These are phyloP conservation scores for Cheirogaleus medius DNA, from an alignment of 2,113 vertebrate species.

Conservation along the genomic window DNA sequence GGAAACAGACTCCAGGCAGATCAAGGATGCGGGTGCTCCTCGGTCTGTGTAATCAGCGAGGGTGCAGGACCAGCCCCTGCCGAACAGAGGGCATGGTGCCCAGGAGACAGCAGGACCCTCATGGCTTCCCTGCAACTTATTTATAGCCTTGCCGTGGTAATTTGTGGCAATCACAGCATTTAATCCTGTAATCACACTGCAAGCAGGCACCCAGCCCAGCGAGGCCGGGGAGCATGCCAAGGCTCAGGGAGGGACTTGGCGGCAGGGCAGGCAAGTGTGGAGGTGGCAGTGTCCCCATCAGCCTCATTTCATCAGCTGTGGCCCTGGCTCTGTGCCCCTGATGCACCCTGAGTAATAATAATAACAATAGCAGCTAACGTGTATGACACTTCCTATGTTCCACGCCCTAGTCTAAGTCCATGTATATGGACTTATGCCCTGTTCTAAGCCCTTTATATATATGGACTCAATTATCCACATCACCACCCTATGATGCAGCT, in stretches of 20 bases:
- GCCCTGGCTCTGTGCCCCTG: background rate
- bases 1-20: background rate
- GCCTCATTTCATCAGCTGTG: background rate
- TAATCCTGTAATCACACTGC: slow-evolving; percentile 69
- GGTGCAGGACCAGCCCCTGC: background rate
- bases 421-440: background rate
- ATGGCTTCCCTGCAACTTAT: slow-evolving; percentile 55
- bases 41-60: background rate
- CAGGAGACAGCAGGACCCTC: slow-evolving; percentile 42
- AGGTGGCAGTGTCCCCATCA: background rate
- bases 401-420: background rate
- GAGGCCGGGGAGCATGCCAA: slow-evolving; percentile 39
- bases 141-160: slow-evolving; percentile 62
- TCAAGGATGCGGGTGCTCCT: background rate
- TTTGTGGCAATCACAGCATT: slow-evolving; percentile 66
- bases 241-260: slow-evolving; percentile 33
- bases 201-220: slow-evolving; percentile 54
- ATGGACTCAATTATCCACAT: background rate
- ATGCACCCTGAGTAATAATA: background rate
- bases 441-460: background rate
- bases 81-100: background rate
- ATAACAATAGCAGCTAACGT: background rate
- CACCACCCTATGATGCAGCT: background rate
- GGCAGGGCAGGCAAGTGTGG: background rate
- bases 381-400: background rate